Evolutionary conservation across 2,113 vertebrate genomes (phyloP).

Genomic region (Melanerpes formicivorus): DNA sequence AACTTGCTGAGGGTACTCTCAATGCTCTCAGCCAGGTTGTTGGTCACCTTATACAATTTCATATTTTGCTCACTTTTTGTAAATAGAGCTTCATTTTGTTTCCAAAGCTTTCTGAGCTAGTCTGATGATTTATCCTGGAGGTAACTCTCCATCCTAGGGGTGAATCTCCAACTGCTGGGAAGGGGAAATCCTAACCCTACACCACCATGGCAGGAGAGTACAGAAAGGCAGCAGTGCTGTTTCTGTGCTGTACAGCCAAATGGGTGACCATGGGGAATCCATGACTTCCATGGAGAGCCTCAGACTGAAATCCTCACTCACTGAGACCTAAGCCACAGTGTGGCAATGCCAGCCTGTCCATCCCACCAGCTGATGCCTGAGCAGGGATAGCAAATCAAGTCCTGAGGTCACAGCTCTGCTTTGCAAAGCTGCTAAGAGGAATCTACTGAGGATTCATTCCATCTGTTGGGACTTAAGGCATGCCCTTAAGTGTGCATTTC

Average conservation of each 20-base stretch:
- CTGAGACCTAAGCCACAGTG: neutral
- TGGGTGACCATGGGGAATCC: rapidly evolving
- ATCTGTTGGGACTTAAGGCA: neutral
- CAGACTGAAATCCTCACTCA: neutral
- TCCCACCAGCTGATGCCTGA: rapidly evolving
- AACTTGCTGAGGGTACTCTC: too few relatives aligned
- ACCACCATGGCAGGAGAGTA: neutral
- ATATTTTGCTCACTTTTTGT: too few relatives aligned
- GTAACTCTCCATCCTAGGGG: too few relatives aligned
- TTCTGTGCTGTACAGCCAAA: neutral
- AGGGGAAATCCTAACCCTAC: too few relatives aligned
- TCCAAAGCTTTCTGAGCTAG: too few relatives aligned
- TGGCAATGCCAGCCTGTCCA: neutral
- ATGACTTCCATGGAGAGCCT: neutral
- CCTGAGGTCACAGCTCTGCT: neutral
- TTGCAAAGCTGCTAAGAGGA: neutral
- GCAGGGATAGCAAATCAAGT: neutral
- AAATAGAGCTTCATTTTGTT: too few relatives aligned
- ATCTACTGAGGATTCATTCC: neutral
- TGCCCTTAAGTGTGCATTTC: neutral
- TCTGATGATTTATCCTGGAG: too few relatives aligned
- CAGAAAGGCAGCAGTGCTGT: neutral
- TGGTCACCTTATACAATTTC: too few relatives aligned
- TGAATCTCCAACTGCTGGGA: too few relatives aligned
- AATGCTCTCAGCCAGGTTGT: too few relatives aligned